Base-by-base conservation (phyloP, 1,140 invertebrate genomes). In the Brachionus rotundiformis region DNA sequence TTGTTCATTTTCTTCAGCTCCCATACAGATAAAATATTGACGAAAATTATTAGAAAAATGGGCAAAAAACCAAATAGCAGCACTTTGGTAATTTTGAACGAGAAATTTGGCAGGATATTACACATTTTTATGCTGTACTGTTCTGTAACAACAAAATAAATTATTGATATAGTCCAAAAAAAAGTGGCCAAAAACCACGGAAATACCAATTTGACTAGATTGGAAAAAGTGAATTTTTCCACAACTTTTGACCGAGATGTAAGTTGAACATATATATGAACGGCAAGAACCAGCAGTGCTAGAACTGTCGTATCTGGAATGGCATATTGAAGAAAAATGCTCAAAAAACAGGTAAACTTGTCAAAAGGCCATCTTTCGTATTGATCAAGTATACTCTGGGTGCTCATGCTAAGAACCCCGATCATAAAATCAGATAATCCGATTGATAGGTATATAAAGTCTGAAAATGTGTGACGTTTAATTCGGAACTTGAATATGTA, bases 251-350 rank as follows among this genome's bases (percentile, higher is more conserved):
- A 59, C 13, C 19, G 44, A 1, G 76, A 79, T 36, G 47, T 54
- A 10, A 79, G 10, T 59, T 79, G 76, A 7, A 79, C 19, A 33
- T 59, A 79, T 16, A 54, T 54, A 25, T 79, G 76, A 59, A 79
- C 19, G 16, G 76, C 59, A 8, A 79, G 25, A 7, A 79, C 76
- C 16, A 79, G 19, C 5, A 79, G 31, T 27, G 76, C 76, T 13
- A 79, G 11, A 3, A 79, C 29, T 19, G 76, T 79, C 13, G 76
- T 79, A 31, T 79, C 76, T 39, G 76, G 76, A 59, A 79, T 79
- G 31, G 76, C 76, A 25, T 79, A 79, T 41, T 79, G 76, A 13
- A 79, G 33, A 25, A 59, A 79, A 59, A 79, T 79, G 33, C 76
- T 79, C 31, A 79, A 25, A 59, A 59, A 63, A 59, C 76, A 79